phyloP scores from a whole-genome alignment of 2,797 vertebrate species.

The Schizothorax lantsangensis region DNA sequence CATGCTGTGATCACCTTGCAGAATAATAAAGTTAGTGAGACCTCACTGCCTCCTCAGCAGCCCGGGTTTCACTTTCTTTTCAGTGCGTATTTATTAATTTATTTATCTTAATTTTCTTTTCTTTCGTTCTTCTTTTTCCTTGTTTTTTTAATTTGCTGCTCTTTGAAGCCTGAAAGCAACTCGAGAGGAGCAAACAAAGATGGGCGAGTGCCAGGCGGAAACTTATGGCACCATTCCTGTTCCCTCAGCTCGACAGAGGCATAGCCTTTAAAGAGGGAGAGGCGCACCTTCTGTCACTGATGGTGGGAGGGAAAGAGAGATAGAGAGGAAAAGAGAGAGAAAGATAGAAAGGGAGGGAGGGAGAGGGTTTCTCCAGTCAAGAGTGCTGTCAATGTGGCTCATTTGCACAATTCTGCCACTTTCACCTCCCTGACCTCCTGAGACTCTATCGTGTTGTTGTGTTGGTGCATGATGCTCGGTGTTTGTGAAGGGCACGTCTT shows the following conservation, averaged over 20 bases:
- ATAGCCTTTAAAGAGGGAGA: slow-evolving; percentile 79
- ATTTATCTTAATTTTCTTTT: slow-evolving; percentile 47
- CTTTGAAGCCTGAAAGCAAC: slow-evolving; percentile 85
- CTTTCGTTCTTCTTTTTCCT: slow-evolving; percentile 18
- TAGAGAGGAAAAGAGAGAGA: background rate
- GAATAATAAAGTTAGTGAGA: slow-evolving; percentile 85
- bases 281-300: slow-evolving; percentile 70
- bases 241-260: slow-evolving; percentile 78
- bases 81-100: slow-evolving; percentile 59
- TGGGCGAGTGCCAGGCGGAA: slow-evolving; percentile 82
- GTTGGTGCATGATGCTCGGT: slow-evolving; percentile 40
- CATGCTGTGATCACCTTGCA: slow-evolving; percentile 81
- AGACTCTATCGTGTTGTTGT: slow-evolving; percentile 60
- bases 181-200: slow-evolving; percentile 82
- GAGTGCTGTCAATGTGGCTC: slow-evolving; percentile 60
- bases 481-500: slow-evolving; percentile 43
- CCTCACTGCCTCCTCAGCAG: slow-evolving; percentile 75
- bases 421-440: slow-evolving; percentile 62
- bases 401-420: slow-evolving; percentile 61
- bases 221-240: slow-evolving; percentile 85
- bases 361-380: slow-evolving; percentile 57
- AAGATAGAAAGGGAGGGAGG: background rate
- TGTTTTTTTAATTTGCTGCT: slow-evolving; percentile 76
- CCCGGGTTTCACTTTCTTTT: slow-evolving; percentile 50
- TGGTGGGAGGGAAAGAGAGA: slow-evolving; percentile 58